phyloP scores from a whole-genome alignment of 2,113 vertebrate species.

The Acanthisitta chloris region DNA sequence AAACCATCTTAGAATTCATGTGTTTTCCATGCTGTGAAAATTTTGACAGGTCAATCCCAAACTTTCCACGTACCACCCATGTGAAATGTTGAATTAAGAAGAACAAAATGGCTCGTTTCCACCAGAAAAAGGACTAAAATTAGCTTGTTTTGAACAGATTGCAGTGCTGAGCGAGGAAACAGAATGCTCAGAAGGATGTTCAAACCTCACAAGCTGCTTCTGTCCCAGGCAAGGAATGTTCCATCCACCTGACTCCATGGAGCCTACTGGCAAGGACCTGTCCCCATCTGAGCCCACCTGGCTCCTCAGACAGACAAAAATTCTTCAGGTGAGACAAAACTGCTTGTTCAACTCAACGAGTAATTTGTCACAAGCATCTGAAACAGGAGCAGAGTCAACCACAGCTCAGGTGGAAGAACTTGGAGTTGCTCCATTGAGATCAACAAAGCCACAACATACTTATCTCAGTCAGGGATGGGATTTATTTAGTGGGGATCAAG shows the following conservation, averaged over 20 bases:
- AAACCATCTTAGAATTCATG: fast-evolving
- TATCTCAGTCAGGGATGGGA: neutral
- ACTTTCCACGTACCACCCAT: neutral
- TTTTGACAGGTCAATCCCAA: neutral
- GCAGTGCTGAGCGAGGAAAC: neutral
- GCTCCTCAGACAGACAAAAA: neutral
- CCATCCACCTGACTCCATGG: neutral
- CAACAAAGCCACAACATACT: neutral
- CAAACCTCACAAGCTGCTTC: neutral
- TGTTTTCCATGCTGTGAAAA: neutral
- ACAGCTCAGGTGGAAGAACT: neutral
- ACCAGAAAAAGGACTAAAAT: neutral
- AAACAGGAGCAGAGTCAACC: neutral
- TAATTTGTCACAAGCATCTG: no score
- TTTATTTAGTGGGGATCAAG: neutral
- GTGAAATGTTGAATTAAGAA: neutral
- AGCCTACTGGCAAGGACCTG: neutral
- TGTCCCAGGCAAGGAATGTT: neutral
- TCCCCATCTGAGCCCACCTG: neutral
- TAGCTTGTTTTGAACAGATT: constrained; percentile 13
- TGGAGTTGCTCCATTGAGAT: neutral
- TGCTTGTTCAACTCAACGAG: neutral
- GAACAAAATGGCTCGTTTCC: neutral
- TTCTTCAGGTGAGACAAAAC: neutral
- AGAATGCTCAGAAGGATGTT: neutral